Base-by-base conservation (phyloP, 1,140 invertebrate species). In the Eriocheir sinensis region DNA sequence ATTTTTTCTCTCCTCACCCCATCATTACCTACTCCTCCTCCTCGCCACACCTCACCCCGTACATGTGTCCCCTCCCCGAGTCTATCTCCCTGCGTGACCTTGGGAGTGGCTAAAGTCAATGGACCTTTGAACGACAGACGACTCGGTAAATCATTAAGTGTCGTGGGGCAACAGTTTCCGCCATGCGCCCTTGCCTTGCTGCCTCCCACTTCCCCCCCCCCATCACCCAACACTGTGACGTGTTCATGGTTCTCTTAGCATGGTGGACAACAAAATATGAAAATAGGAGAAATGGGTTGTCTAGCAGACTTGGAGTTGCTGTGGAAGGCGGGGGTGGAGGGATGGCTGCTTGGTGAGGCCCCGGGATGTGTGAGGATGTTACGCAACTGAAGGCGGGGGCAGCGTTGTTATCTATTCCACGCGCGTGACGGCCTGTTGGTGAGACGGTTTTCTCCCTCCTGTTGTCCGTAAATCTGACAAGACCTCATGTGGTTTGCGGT, bases 61-160 rank as follows among this genome's bases (percentile, higher is more conserved):
- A 72, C 27, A 21, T 3, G 30, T 34, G 27, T 34, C 81, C 81
- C 81, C 81, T 41, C 3, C 38, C 34, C 34, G 81, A 17, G 6
- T 30, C 80, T 85, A 36, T 85, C 81, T 41, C 6, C 81, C 34
- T 36, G 6, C 81, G 15, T 85, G 81, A 85, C 81, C 81, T 85
- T 85, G 81, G 15, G 6, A 85, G 38, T 17, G 81, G 32, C 38
- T 81, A n/a, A 38, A 38, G 81, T 85, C 81, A 85, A 85, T 85
- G 81, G 34, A 34, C 81, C 81, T 85, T 85, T 85, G 81, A 85
- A 41, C 81, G 80, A 15, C 81, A 41, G 81, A 38, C 81, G 32
- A 27, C 38, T n/a, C 81, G 17, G 81, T 85, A 36, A 85, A 85
- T 85, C 38, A 85, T 85, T 38, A 85, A 36, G 34, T 85, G 81